phyloP scores from a whole-genome alignment of 2,888 invertebrate genomes.

The Drosophila heteroneura region DNA sequence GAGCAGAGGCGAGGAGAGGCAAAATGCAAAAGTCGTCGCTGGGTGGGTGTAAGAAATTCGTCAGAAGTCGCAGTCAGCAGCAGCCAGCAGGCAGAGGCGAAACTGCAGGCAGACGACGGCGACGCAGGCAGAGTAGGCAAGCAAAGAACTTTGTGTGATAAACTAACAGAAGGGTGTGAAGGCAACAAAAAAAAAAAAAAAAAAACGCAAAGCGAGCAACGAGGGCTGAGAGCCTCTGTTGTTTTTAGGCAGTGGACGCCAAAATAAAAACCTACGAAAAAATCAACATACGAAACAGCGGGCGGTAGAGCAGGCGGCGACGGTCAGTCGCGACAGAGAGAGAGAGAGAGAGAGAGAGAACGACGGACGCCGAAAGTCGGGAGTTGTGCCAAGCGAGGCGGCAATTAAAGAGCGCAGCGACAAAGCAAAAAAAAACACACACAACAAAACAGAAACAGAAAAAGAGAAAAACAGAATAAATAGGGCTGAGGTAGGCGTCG shows the following conservation, averaged over 20 bases:
- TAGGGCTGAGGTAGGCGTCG: slow-evolving; percentile 75
- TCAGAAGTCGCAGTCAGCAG: slow-evolving; percentile 58
- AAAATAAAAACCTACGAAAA: slow-evolving; percentile 71
- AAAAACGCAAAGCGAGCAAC: slow-evolving; percentile 31
- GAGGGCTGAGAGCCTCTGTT: slow-evolving; percentile 40
- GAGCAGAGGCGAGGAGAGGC: slow-evolving; percentile 7
- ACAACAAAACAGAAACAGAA: background rate
- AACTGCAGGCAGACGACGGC: slow-evolving; percentile 45
- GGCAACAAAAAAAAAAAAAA: slow-evolving; percentile 40
- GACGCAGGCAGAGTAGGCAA: slow-evolving; percentile 15
- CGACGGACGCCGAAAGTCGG: slow-evolving; percentile 29
- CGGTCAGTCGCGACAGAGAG: slow-evolving; percentile 68
- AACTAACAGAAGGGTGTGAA: slow-evolving; percentile 68
- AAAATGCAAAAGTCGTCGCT: slow-evolving; percentile 65
- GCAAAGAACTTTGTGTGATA: slow-evolving; percentile 52
- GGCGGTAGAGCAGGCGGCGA: slow-evolving; percentile 64
- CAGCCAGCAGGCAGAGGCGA: slow-evolving; percentile 12
- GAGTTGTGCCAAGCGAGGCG: slow-evolving; percentile 62
- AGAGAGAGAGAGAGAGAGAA: slow-evolving; percentile 6
- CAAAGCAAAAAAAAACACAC: slow-evolving; percentile 60
- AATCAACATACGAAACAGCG: slow-evolving; percentile 73
- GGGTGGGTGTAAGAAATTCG: slow-evolving; percentile 79
- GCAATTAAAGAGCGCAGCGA: slow-evolving; percentile 76
- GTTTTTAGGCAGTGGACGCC: slow-evolving; percentile 61
- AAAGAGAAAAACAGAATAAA: slow-evolving; percentile 46